These are phyloP conservation scores for Gymnogyps californianus DNA, from an alignment of 2,113 vertebrate genomes.

Conservation along the genomic window DNA sequence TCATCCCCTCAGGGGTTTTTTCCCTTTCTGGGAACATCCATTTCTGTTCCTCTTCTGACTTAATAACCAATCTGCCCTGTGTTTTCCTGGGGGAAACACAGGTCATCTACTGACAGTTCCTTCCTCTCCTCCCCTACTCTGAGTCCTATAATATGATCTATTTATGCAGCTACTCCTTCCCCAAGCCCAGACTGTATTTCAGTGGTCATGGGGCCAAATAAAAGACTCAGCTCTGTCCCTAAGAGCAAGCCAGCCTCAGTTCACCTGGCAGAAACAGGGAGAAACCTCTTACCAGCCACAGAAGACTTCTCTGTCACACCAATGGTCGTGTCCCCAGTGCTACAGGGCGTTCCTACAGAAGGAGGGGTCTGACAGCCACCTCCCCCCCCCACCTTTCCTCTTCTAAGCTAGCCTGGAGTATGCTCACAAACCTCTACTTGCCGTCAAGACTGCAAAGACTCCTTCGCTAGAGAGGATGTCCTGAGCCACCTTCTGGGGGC, in stretches of 20 bases:
- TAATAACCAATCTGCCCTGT: neutral
- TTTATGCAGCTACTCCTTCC: neutral
- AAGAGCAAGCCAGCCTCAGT: neutral
- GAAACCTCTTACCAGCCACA: neutral
- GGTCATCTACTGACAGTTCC: neutral
- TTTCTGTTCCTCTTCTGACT: neutral
- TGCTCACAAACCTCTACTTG: neutral
- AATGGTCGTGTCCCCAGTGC: accelerated
- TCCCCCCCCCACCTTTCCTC: neutral
- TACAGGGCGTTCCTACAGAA: neutral
- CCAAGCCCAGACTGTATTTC: neutral
- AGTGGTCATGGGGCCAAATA: neutral
- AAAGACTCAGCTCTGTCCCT: neutral
- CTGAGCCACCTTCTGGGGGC: no score
- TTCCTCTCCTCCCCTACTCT: neutral
- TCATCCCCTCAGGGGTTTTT: neutral
- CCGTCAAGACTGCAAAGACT: neutral
- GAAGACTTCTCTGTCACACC: neutral
- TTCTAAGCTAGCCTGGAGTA: neutral
- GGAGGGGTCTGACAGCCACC: neutral
- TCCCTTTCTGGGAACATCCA: neutral
- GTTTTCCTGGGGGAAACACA: neutral
- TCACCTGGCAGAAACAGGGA: neutral
- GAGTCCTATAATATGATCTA: neutral
- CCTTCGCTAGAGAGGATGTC: neutral